Evolutionary conservation across 2,113 vertebrate genomes (phyloP), one percentile per base, ranked within the genome.

Genomic region (Dendrocopos noguchii): DNA sequence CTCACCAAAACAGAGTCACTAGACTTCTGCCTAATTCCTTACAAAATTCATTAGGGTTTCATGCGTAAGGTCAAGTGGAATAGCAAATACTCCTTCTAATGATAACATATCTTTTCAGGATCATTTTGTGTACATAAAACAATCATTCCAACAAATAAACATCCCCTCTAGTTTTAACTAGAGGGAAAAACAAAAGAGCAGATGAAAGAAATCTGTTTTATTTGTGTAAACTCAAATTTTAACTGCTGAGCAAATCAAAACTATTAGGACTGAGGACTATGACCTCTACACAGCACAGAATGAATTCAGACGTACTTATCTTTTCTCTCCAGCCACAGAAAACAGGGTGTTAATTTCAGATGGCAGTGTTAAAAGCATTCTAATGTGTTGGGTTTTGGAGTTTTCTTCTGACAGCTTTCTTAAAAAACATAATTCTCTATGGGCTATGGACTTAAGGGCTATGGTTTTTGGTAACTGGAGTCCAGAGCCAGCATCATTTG

Each of bases 331-430:
- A 63, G 6, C 20, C 34, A 76, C 1, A 25, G 3, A 65, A 72
- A 65, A 74, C 8, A 2, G 4, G 10, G 60, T 64, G 6, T 29
- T 68, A 29, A 9, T 31, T 82, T 85, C 39, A 76, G 33, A n/a
- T 22, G 12, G 31, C 20, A 60, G 15, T 63, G 28, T 19, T 59
- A n/a, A 75, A 19, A 87, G 7, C 14, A 29, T 52, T 46, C 17
- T 0, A 1, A 9, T 15, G 5, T 28, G 20, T 11, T 8, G 4
- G 4, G 21, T 24, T 61, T 53, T 3, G 19, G 28, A 3, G 7
- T 34, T 68, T 80, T 68, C 27, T 55, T 55, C 42, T 22, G 8
- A 57, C 18, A 84, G 39, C 5, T 33, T 63, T 65, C 17, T 28
- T 28, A 9, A 27, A 56, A 64, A 46, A 50, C 19, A 5, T 33